phyloP scores from a whole-genome alignment of 2,113 vertebrate genomes.

The Hemiprocne comata region DNA sequence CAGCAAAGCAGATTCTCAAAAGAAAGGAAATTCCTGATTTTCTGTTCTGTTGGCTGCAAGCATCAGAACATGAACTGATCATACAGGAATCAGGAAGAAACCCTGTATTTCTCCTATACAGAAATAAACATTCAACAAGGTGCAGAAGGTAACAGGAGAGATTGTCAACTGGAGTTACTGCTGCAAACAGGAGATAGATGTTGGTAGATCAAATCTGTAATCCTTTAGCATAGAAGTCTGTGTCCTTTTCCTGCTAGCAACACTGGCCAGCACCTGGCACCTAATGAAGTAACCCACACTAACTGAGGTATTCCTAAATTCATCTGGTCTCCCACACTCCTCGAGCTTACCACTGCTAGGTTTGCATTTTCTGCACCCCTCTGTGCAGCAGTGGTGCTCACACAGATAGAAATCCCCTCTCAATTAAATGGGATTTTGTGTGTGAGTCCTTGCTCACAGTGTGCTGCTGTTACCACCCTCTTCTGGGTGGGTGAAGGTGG shows the following conservation, averaged over 20 bases:
- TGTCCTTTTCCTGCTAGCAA: not conserved
- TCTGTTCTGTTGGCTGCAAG: not conserved
- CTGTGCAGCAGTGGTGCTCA: not conserved
- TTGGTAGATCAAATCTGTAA: not conserved
- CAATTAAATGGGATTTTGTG: not conserved
- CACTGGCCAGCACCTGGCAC: not conserved
- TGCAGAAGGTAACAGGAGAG: not conserved
- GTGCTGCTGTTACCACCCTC: not conserved
- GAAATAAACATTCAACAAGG: not conserved
- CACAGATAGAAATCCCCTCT: not conserved
- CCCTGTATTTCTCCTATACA: not conserved
- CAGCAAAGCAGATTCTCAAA: not conserved
- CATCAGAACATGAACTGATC: not conserved
- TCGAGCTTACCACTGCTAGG: not conserved
- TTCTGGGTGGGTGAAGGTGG: not conserved
- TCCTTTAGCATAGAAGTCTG: not conserved
- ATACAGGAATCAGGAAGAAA: not conserved
- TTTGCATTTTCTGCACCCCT: not conserved
- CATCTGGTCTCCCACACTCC: not conserved
- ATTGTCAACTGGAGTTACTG: not conserved
- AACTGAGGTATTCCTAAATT: not conserved
- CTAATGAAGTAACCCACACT: not conserved
- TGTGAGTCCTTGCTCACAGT: not conserved
- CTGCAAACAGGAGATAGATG: not conserved
- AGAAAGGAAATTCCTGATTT: not conserved